Evolutionary conservation across 2,113 vertebrate species (phyloP).

Genomic region (Elephantulus edwardii): DNA sequence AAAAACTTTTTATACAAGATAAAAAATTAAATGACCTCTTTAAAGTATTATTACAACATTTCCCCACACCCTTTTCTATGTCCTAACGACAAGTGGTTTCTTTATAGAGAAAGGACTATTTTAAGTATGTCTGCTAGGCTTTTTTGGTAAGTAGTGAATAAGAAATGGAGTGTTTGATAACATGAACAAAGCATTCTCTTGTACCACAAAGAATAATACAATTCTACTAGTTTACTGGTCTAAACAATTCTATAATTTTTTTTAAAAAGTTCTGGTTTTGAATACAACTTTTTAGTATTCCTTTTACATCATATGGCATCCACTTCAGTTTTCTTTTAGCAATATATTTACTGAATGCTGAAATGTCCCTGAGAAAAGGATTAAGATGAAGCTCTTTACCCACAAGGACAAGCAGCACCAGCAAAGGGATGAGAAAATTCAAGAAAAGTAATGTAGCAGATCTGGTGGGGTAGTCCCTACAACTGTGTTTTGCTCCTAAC

Average conservation of each 20-base stretch:
- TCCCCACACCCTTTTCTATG: slow-evolving; percentile 41
- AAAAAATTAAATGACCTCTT: slow-evolving; percentile 59
- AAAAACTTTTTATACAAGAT: slow-evolving; percentile 43
- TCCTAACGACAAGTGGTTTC: slow-evolving; percentile 70
- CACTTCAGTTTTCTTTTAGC: slow-evolving; percentile 22
- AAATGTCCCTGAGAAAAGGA: not conserved
- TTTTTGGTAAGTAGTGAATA: slow-evolving; percentile 80
- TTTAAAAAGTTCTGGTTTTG: not conserved
- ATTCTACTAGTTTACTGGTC: slow-evolving; percentile 81
- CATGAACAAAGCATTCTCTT: slow-evolving; percentile 90
- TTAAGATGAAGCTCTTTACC: slow-evolving; percentile 27
- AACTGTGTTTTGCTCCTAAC: too few relatives aligned
- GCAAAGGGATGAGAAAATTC: not conserved
- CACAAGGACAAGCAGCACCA: not conserved
- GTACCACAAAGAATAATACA: slow-evolving; percentile 84
- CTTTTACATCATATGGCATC: not conserved
- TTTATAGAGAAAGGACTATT: slow-evolving; percentile 84
- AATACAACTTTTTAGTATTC: slow-evolving; percentile 13
- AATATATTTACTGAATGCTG: not conserved
- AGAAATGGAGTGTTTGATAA: slow-evolving; percentile 82
- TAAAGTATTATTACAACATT: slow-evolving; percentile 61
- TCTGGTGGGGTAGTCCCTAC: too few relatives aligned
- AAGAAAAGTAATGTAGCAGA: not conserved
- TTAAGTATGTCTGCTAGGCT: slow-evolving; percentile 82
- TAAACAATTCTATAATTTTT: slow-evolving; percentile 73